Percentiles rank a stretch among this genome's conserved stretches.
Conservation (phyloP, 1,140 invertebrate species). For the Trichomalopsis sarcophagae region DNA sequence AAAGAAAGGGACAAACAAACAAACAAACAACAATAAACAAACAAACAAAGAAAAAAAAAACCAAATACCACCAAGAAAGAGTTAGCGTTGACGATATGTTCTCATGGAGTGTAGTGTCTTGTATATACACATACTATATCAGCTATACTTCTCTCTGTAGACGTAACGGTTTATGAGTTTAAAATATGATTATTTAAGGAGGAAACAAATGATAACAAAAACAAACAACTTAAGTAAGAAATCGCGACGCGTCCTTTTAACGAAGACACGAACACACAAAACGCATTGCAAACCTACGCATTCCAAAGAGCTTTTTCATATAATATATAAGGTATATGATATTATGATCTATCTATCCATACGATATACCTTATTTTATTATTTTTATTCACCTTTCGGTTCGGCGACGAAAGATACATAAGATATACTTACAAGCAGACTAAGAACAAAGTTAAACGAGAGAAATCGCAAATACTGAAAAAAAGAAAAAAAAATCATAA, state of each 20-base stretch:
- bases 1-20: neutral
- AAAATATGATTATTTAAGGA: conserved; percentile 45
- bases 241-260: conserved; percentile 53
- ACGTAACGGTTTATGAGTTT: conserved; percentile 65
- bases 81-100: conserved; percentile 73
- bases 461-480: neutral
- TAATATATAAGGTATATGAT: neutral
- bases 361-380: neutral
- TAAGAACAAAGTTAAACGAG: neutral
- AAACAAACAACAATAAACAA: conserved; percentile 30
- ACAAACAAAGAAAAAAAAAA: conserved; percentile 58
- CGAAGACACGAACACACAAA: conserved; percentile 61
- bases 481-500: conserved; percentile 15
- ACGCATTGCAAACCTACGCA: conserved; percentile 64
- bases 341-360: neutral
- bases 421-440: neutral
- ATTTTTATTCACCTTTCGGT: conserved; percentile 7
- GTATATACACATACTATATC: conserved; percentile 72
- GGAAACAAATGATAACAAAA: conserved; percentile 50
- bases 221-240: conserved; percentile 54
- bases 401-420: neutral
- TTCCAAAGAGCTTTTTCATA: conserved; percentile 33
- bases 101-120: conserved; percentile 74
- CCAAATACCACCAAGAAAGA: conserved; percentile 62
- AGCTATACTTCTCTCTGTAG: conserved; percentile 72